Percentiles rank a stretch among this genome's conserved stretches.
These are phyloP conservation scores for Rhamphomyia laevipes DNA, from an alignment of 2,888 invertebrate species.

Conservation along the genomic window DNA sequence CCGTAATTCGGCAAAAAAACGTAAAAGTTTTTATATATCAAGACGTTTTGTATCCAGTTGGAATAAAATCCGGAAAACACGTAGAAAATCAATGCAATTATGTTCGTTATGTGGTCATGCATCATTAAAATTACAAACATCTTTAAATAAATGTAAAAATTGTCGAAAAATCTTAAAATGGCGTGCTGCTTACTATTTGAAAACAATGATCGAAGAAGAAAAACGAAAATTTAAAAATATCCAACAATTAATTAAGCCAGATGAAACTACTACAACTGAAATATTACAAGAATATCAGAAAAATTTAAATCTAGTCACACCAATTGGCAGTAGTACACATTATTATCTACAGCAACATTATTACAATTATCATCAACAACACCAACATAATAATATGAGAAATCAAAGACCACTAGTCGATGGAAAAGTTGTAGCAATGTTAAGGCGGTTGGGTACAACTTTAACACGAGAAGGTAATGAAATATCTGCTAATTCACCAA, in stretches of 20 bases:
- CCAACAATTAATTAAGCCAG: conserved; percentile 9
- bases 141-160: conserved; percentile 20
- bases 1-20: conserved; percentile 8
- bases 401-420: conserved; percentile 26
- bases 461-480: conserved; percentile 22
- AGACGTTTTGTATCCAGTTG: conserved; percentile 10
- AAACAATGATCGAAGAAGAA: conserved; percentile 8
- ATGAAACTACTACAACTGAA: conserved; percentile 3
- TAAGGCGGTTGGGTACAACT: conserved; percentile 32
- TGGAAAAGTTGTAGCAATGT: conserved; percentile 34
- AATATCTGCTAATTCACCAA: conserved; percentile 9
- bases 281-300: not conserved
- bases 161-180: conserved; percentile 22
- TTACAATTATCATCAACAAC: conserved; percentile 7
- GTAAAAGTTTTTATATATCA: conserved; percentile 15
- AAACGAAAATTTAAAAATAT: not conserved
- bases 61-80: conserved; percentile 6
- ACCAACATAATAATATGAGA: not conserved
- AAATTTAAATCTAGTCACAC: not conserved
- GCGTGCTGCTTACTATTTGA: conserved; percentile 18
- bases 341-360: conserved; percentile 19
- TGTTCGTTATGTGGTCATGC: conserved; percentile 23
- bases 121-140: not conserved
- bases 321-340: not conserved
- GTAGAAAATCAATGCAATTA: conserved; percentile 19